Base-by-base conservation (phyloP, 2,797 vertebrate species). In the Cryptoblepharus egeriae region DNA sequence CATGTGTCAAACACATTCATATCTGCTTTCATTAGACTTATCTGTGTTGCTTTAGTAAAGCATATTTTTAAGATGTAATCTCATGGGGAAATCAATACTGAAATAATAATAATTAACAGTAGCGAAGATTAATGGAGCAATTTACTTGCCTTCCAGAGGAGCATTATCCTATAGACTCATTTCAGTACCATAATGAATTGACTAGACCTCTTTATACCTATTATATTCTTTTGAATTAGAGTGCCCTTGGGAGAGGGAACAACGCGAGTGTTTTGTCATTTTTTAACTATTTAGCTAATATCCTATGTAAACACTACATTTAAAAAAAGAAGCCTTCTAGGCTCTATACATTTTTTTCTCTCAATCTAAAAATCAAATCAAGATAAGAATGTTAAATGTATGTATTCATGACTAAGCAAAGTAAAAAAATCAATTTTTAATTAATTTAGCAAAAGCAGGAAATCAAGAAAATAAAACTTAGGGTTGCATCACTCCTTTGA, bases 81-180 rank as follows among this genome's bases (percentile, higher is more conserved):
- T 79, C 81, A 69, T 69, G 13, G 1, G 69, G 75, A 89, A 85
- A 85, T 13, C 35, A 35, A 20, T 45, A 71, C 71, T 55, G 35
- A 86, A 90, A 75, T 80, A 83, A 82, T n/a, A 57, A 1, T 79
- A 81, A 85, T 72, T 80, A 72, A 82, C 77, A 85, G 71, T 15
- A 71, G 28, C 3, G 60, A 84, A 75, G 89, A 88, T 77, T 80
- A 83, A 61, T 1, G 0, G 52, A 83, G 60, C 79, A 67, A 77
- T 30, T 67, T 85, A 18, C 49, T 85, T 84, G 3, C 3, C 37
- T 88, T 90, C 13, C 49, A 85, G 30, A 86, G 74, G 45, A 0
- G 3, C 68, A 75, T 79, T 73, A 81, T 22, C 39, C 20, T 32
- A 63, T 16, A 6, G 2, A 65, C 2, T 0, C 0, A 68, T 77